Conservation (phyloP, 2,113 vertebrate genomes). For the Thalassoma bifasciatum region DNA sequence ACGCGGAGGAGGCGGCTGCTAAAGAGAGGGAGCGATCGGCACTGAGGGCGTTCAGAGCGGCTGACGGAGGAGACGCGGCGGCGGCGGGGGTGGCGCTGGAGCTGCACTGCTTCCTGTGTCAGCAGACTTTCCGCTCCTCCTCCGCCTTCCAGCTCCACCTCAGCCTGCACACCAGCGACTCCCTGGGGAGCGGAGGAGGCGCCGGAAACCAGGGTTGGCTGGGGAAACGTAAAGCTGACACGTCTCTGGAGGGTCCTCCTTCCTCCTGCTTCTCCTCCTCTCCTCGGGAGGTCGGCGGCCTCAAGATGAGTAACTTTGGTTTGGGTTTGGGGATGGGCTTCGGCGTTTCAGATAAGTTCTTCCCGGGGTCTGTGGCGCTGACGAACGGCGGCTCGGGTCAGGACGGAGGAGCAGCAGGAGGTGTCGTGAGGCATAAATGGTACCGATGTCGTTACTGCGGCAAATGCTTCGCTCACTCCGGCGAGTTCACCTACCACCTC, state of each 20-base stretch:
- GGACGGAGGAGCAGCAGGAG: no score
- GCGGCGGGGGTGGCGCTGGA: conserved; percentile 47
- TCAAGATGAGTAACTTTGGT: conserved; percentile 66
- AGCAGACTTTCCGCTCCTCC: conserved; percentile 84
- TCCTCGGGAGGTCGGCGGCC: conserved; percentile 53
- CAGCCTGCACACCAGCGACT: conserved; percentile 85
- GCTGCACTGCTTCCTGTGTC: conserved; percentile 80
- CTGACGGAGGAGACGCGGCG: conserved; percentile 20
- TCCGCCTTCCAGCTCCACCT: conserved; percentile 91
- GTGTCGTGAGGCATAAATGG: no score
- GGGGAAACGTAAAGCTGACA: conserved; percentile 79
- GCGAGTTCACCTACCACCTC: conserved; percentile 97
- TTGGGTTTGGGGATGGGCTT: conserved; percentile 71
- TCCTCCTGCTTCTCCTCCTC: conserved; percentile 73
- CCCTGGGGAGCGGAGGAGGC: not conserved
- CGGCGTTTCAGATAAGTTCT: conserved; percentile 68
- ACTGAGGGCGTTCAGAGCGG: conserved; percentile 30
- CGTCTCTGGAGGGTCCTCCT: conserved; percentile 55
- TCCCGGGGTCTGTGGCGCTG: conserved; percentile 73
- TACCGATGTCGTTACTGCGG: conserved; percentile 97
- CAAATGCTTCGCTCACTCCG: conserved; percentile 96
- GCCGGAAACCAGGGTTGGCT: conserved; percentile 40
- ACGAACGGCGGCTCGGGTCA: conserved; percentile 68
- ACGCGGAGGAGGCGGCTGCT: conserved; percentile 83
- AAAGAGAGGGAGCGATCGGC: conserved; percentile 57